A percentile compares a stretch with the other conserved stretches of the same genome.
phyloP scores from a whole-genome alignment of 2,888 invertebrate genomes.

The Hirudinaria manillensis region DNA sequence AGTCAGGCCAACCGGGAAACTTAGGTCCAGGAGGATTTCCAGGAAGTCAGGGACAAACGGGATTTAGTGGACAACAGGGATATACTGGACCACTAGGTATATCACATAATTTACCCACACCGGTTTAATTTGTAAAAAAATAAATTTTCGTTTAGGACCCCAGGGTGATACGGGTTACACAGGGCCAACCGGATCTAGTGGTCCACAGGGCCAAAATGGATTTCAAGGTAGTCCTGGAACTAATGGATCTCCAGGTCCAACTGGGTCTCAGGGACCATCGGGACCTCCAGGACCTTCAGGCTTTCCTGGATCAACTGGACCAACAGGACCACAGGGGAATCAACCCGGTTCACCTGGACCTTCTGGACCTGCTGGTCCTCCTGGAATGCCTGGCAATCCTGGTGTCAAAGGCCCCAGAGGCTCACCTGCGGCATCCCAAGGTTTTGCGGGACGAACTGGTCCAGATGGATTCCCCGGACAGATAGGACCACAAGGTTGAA shows the following conservation, averaged over 20 bases:
- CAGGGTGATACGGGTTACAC: conserved; percentile 36
- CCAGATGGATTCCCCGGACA: conserved; percentile 17
- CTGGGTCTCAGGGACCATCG: conserved; percentile 30
- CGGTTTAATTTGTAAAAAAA: conserved; percentile 18
- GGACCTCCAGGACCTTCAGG: conserved; percentile 34
- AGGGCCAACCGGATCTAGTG: conserved; percentile 33
- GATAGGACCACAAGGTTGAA: conserved; percentile 8
- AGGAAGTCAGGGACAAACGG: conserved; percentile 4
- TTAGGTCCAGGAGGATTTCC: conserved; percentile 14
- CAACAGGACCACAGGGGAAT: conserved; percentile 28
- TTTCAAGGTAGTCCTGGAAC: conserved; percentile 15
- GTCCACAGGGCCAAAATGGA: conserved; percentile 21
- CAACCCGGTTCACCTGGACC: conserved; percentile 29
- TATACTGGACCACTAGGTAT: conserved; percentile 27
- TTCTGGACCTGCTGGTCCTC: conserved; percentile 28
- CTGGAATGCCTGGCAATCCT: neutral
- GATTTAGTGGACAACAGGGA: conserved; percentile 24
- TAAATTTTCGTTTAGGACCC: conserved; percentile 43
- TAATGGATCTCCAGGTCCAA: conserved; percentile 15
- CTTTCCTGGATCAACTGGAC: conserved; percentile 26
- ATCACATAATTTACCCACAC: neutral
- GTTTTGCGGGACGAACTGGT: conserved; percentile 14
- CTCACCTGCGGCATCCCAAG: neutral
- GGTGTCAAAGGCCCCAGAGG: neutral
- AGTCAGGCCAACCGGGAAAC: conserved; percentile 32